These are phyloP conservation scores for Electrophaes corylata DNA, from an alignment of 2,888 invertebrate species.

Conservation along the genomic window DNA sequence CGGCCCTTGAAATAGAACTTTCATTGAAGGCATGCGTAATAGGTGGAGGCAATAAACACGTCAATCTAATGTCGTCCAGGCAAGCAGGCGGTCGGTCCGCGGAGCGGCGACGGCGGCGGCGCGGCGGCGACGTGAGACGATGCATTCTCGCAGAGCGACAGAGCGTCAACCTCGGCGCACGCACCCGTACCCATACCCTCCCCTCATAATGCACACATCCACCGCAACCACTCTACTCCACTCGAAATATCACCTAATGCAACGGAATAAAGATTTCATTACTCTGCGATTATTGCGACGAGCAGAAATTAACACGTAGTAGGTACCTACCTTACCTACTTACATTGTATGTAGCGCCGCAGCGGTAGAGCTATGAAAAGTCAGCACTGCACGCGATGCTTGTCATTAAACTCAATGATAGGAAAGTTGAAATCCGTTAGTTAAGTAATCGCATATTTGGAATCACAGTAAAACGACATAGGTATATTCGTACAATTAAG, in stretches of 20 bases:
- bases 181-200: conserved; percentile 42
- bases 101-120: not conserved
- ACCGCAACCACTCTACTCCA: conserved; percentile 24
- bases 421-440: conserved; percentile 16
- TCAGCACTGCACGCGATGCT: conserved; percentile 33
- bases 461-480: not conserved
- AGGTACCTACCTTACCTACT: too few relatives aligned
- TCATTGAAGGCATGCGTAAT: conserved; percentile 43
- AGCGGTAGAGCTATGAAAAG: conserved; percentile 34
- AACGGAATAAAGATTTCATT: conserved; percentile 55
- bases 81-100: conserved; percentile 39
- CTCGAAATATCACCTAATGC: conserved; percentile 49
- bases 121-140: conserved; percentile 56
- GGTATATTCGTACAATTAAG: conserved; percentile 6
- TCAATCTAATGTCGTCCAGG: conserved; percentile 62
- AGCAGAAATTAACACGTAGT: conserved; percentile 30
- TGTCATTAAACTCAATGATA: conserved; percentile 19
- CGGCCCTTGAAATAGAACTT: conserved; percentile 42
- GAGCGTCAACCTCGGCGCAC: conserved; percentile 71
- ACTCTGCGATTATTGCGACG: conserved; percentile 37
- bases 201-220: conserved; percentile 45
- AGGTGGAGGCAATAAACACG: conserved; percentile 61
- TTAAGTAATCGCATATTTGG: conserved; percentile 11
- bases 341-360: conserved; percentile 4
- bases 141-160: conserved; percentile 75